Percentiles rank a stretch among this genome's conserved stretches.
Evolutionary conservation across 2,797 vertebrate genomes (phyloP).

Genomic region (Crenuchus spilurus): DNA sequence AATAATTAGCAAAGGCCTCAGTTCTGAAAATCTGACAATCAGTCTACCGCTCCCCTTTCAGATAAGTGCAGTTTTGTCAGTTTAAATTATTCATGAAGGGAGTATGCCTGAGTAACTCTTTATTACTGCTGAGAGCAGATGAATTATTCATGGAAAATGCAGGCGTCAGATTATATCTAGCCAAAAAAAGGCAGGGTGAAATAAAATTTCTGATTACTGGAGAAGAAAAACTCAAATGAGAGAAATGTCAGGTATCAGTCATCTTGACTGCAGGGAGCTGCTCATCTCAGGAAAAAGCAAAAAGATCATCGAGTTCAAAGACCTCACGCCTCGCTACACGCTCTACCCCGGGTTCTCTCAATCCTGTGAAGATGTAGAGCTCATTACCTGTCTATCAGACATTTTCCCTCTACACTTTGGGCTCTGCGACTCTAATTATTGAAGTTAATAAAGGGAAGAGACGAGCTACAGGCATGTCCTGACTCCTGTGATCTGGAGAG

Average conservation of each 20-base stretch:
- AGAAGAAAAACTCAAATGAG: slow-evolving; percentile 7
- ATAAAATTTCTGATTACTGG: slow-evolving; percentile 26
- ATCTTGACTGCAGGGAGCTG: slow-evolving; percentile 23
- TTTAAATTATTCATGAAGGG: slow-evolving; percentile 55
- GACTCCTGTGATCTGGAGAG: background rate
- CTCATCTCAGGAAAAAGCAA: slow-evolving; percentile 12
- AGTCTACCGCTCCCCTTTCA: slow-evolving; percentile 29
- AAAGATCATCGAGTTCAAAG: slow-evolving; percentile 5
- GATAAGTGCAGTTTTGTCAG: slow-evolving; percentile 39
- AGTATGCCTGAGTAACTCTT: slow-evolving; percentile 50
- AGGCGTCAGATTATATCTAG: slow-evolving; percentile 46
- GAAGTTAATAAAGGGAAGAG: background rate
- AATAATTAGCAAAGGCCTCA: slow-evolving; percentile 19
- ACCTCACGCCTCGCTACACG: background rate
- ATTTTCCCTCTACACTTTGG: background rate
- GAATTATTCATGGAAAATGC: slow-evolving; percentile 55
- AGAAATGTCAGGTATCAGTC: slow-evolving; percentile 19
- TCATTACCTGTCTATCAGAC: background rate
- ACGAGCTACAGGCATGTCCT: background rate
- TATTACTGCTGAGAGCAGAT: slow-evolving; percentile 51
- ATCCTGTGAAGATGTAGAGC: background rate
- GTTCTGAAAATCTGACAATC: slow-evolving; percentile 33
- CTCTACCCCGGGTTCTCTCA: background rate
- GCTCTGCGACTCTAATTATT: background rate
- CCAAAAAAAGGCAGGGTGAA: slow-evolving; percentile 11